Conservation (phyloP, 2,113 vertebrate genomes). For the Gymnorhina tibicen region DNA sequence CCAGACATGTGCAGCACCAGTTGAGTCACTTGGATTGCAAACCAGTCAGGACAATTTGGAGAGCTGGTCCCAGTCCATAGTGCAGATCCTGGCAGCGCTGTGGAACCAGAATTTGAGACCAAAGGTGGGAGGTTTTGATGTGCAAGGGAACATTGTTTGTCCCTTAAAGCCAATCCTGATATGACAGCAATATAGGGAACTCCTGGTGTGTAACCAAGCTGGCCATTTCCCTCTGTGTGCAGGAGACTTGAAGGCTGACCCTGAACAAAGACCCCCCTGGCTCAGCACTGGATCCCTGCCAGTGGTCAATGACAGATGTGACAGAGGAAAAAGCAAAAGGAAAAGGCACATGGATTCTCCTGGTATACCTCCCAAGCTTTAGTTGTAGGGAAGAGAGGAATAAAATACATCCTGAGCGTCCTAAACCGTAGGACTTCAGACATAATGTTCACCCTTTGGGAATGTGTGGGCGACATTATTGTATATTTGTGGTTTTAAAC, state of each 20-base stretch:
- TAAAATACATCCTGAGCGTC: conserved; percentile 28
- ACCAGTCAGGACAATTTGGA: neutral
- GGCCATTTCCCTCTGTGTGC: neutral
- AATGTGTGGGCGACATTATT: conserved; percentile 56
- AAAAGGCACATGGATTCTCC: neutral
- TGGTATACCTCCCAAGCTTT: conserved; percentile 13
- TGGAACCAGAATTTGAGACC: neutral
- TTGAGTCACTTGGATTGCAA: neutral
- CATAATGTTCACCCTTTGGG: conserved; percentile 65
- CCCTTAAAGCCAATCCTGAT: neutral
- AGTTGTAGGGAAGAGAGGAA: neutral
- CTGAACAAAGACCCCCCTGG: neutral
- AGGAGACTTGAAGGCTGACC: neutral
- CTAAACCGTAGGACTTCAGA: conserved; percentile 36
- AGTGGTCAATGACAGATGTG: neutral
- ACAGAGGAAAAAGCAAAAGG: neutral
- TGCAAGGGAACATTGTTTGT: neutral
- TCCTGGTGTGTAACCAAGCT: neutral
- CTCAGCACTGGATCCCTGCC: neutral
- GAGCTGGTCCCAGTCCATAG: neutral
- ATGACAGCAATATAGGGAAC: neutral
- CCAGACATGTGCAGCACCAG: neutral
- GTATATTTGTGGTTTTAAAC: conserved; percentile 63
- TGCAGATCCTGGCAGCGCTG: neutral
- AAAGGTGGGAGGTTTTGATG: neutral